Base-by-base conservation (phyloP, 2,888 invertebrate genomes). In the Phalangium opilio region DNA sequence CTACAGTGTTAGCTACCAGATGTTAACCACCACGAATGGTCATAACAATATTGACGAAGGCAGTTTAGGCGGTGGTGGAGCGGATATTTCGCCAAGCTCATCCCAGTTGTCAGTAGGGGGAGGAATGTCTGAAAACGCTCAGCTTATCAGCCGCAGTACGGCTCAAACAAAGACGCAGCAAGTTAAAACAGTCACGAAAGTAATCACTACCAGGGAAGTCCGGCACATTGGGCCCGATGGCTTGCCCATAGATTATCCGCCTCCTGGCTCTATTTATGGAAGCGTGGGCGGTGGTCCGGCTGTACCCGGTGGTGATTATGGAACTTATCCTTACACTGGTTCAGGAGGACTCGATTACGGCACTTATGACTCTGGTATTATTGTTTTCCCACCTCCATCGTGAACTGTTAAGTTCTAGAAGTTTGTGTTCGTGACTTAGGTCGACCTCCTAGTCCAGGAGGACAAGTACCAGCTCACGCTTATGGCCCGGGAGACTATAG, bases 151-250 rank as follows among this genome's bases (percentile, higher is more conserved):
- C 40, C 48, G 56, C 4, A 55, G 48, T 27, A 53, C 53, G 36
- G 47, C 50, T 32, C 53, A 56, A 40, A 52, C 54, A 20, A 53
- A 55, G 48, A 54, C 54, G 32, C 55, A 55, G 35, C 55, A 56
- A 38, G 55, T 51, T 32, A 78, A 78, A 49, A 78, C 78, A 32
- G 76, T 78, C 52, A 78, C 78, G 48, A 78, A 79, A 67, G 76
- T 78, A 41, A 76, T 78, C 40, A 72, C 76, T 52, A 78, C 78
- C 63, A 50, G 59, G 34, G 60, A 64, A 57, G 57, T 64, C 46
- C 73, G 73, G 56, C 65, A 64, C 57, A 67, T 74, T 57, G 73
- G 73, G 48, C 73, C 74, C 46, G 74, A 74, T 64, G 71, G 66
- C 40, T 62, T 61, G 58, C 63, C 61, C 54, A 59, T 63, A 58